Conservation (phyloP, 2,888 invertebrate genomes). For the Halocaridina rubra region DNA sequence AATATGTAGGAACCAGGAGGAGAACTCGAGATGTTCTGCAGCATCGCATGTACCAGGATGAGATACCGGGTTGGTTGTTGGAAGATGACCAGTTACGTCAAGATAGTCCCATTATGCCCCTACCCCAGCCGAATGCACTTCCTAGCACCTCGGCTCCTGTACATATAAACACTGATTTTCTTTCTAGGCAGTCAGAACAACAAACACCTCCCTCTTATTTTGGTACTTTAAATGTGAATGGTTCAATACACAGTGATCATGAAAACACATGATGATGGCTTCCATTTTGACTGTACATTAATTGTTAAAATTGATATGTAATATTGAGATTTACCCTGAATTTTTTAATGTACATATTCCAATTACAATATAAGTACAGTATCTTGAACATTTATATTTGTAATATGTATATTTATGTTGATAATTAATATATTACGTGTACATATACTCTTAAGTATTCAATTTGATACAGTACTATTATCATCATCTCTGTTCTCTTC, state of each 20-base stretch:
- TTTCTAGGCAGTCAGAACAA: neutral
- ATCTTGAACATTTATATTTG: too few relatives aligned
- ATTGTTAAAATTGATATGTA: too few relatives aligned
- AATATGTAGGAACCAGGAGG: constrained; percentile 80
- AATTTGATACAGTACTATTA: too few relatives aligned
- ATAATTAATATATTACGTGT: too few relatives aligned
- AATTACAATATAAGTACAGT: too few relatives aligned
- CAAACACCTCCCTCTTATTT: constrained; percentile 20
- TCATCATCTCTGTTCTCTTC: too few relatives aligned
- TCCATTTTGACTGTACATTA: too few relatives aligned
- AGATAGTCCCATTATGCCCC: neutral
- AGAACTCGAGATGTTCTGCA: constrained; percentile 82
- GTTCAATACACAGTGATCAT: neutral
- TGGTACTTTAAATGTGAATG: constrained; percentile 20
- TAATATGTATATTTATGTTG: too few relatives aligned
- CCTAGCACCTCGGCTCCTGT: neutral
- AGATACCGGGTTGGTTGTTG: constrained; percentile 80
- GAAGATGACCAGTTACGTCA: constrained; percentile 77
- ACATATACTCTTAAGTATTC: too few relatives aligned
- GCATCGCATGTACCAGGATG: constrained; percentile 80
- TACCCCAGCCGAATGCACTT: neutral
- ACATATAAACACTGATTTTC: neutral
- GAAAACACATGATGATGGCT: neutral
- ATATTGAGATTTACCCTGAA: too few relatives aligned
- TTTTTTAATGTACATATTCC: too few relatives aligned